A percentile compares a stretch with the other conserved stretches of the same genome.
These are phyloP conservation scores for Crenuchus spilurus DNA, from an alignment of 2,797 vertebrate genomes.

Conservation along the genomic window DNA sequence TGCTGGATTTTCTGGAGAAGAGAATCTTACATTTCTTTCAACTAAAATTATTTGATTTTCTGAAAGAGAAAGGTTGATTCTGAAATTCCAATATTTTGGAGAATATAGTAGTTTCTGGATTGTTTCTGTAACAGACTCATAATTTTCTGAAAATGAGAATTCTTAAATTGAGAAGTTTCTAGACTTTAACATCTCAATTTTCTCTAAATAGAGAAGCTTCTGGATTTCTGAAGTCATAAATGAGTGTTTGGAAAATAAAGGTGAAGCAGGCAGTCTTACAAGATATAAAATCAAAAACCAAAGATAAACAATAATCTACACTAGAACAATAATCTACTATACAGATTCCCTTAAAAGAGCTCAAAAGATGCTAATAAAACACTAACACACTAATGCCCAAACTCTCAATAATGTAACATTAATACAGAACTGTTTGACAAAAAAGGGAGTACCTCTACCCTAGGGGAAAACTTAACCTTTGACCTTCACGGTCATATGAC, in stretches of 20 bases:
- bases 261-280: background rate
- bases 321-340: background rate
- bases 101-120: background rate
- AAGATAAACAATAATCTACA: background rate
- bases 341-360: background rate
- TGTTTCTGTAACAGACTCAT: too few relatives aligned
- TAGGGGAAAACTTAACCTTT: conserved; percentile 4
- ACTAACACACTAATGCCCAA: background rate
- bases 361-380: background rate
- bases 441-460: background rate
- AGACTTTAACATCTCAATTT: too few relatives aligned
- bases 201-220: background rate
- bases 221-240: background rate
- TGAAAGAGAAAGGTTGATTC: too few relatives aligned
- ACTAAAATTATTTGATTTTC: background rate
- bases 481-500: background rate
- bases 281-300: background rate
- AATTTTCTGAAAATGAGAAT: too few relatives aligned
- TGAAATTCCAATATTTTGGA: background rate
- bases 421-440: background rate
- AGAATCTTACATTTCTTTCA: too few relatives aligned
- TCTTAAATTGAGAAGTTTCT: background rate
- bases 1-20: background rate
- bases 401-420: background rate
- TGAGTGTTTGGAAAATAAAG: background rate